These are phyloP conservation scores for Zaprionus obscuricornis DNA, from an alignment of 2,888 invertebrate genomes.

Conservation along the genomic window DNA sequence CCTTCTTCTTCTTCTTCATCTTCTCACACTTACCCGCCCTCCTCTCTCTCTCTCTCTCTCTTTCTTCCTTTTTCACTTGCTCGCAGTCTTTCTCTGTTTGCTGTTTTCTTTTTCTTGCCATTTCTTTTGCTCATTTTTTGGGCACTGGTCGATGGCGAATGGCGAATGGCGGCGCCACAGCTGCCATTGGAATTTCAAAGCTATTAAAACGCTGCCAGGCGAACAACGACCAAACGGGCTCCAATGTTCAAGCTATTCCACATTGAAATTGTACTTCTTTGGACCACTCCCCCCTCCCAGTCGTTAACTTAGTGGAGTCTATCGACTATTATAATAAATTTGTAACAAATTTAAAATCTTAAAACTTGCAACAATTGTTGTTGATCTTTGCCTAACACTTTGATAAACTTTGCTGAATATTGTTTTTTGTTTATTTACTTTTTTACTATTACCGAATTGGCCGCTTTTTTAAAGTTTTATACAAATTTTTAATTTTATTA, in stretches of 20 bases:
- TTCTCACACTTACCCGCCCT: background rate
- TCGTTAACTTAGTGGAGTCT: background rate
- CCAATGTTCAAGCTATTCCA: conserved; percentile 45
- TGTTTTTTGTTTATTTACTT: too few relatives aligned
- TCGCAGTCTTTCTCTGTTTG: conserved; percentile 25
- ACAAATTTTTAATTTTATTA: too few relatives aligned
- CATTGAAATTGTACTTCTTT: conserved; percentile 46
- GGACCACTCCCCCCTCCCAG: conserved; percentile 25
- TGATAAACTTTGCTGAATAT: too few relatives aligned
- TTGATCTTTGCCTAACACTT: too few relatives aligned
- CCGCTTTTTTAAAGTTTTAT: too few relatives aligned
- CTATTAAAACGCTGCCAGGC: conserved; percentile 83
- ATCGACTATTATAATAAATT: background rate
- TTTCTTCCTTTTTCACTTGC: background rate
- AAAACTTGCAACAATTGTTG: too few relatives aligned
- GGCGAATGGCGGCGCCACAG: conserved; percentile 72
- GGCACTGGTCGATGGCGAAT: conserved; percentile 38
- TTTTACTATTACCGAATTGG: too few relatives aligned
- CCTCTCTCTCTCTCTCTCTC: background rate
- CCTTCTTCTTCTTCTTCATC: background rate
- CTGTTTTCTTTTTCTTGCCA: conserved; percentile 6
- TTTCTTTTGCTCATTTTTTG: conserved; percentile 39
- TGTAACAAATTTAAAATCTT: too few relatives aligned
- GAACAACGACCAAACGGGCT: conserved; percentile 81
- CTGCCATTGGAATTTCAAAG: conserved; percentile 82